These are phyloP conservation scores for Geophilus truncorum DNA, from an alignment of 2,888 invertebrate species.

Conservation along the genomic window DNA sequence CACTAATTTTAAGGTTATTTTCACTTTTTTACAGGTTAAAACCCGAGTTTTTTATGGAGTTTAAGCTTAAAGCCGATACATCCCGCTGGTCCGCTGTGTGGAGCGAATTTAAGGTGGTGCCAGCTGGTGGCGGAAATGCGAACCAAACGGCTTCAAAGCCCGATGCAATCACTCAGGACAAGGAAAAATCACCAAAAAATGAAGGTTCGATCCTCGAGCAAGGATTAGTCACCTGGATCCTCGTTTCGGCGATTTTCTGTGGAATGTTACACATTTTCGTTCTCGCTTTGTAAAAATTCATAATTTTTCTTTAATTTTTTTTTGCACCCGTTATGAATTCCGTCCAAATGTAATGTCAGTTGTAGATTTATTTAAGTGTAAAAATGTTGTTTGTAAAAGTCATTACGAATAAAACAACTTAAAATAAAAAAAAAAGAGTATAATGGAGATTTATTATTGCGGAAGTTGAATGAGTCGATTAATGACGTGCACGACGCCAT, in stretches of 20 bases:
- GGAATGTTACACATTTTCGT: neutral
- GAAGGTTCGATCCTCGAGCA: neutral
- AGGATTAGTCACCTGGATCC: neutral
- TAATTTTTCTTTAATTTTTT: neutral
- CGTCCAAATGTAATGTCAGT: neutral
- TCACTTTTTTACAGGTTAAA: neutral
- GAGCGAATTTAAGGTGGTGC: neutral
- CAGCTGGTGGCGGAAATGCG: neutral
- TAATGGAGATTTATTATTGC: too few relatives aligned
- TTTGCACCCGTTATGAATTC: neutral
- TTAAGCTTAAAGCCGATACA: neutral
- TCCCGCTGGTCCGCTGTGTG: neutral
- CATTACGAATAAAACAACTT: neutral
- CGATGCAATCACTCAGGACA: neutral
- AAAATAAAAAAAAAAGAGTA: neutral
- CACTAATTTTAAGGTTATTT: neutral
- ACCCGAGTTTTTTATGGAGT: neutral
- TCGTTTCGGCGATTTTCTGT: neutral
- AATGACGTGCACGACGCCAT: slow-evolving; percentile 35
- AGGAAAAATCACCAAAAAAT: neutral
- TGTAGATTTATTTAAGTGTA: neutral
- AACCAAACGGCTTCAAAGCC: neutral
- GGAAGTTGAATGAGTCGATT: slow-evolving; percentile 35
- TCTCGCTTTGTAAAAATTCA: neutral
- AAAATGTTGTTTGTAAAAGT: neutral